Evolutionary conservation across 2,797 vertebrate genomes (phyloP), one percentile per base, ranked within the genome.

Genomic region (Sebastes umbrosus): DNA sequence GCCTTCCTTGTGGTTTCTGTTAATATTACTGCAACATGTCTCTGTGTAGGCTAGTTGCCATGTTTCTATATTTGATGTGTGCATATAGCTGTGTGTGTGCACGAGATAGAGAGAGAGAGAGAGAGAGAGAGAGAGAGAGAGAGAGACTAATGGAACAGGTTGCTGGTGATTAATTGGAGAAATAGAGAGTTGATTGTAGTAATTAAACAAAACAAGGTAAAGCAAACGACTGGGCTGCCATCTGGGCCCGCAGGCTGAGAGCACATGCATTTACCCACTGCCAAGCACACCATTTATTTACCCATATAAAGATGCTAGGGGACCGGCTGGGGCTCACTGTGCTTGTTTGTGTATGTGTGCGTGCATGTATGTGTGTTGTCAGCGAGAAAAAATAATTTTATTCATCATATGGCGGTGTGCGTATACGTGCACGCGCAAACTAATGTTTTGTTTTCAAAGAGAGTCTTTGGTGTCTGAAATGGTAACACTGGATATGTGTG

Each of bases 181-280:
- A 98, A 98, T 98, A 97, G 96, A 97, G 96, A 97, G 97, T 98
- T 97, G 97, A 99, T 98, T 98, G 98, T 98, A 97, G 97, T 98
- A 98, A 99, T 99, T 99, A 98, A 98, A 97, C 97, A 97, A 97
- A 98, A 97, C 97, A 98, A 98, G 97, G 97, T 98, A 97, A 98
- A 97, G 97, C 97, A 97, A 98, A 98, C 97, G 97, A 98, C 97
- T 97, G 95, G 67, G 93, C 89, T 77, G 91, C 97, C 97, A 98
- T 99, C 97, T 99, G 98, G 97, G 96, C 97, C 97, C 94, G 94
- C 95, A 94, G 96, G 93, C 96, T 94, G 96, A 96, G 97, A 96
- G 89, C 85, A 95, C 97, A 96, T 94, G 96, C 97, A 97, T 97
- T 94, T 96, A 97, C 97, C 96, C 95, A 95, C 96, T 91, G 95